Conservation (phyloP, 2,888 invertebrate species). For the Acanthacorydalis orientalis region DNA sequence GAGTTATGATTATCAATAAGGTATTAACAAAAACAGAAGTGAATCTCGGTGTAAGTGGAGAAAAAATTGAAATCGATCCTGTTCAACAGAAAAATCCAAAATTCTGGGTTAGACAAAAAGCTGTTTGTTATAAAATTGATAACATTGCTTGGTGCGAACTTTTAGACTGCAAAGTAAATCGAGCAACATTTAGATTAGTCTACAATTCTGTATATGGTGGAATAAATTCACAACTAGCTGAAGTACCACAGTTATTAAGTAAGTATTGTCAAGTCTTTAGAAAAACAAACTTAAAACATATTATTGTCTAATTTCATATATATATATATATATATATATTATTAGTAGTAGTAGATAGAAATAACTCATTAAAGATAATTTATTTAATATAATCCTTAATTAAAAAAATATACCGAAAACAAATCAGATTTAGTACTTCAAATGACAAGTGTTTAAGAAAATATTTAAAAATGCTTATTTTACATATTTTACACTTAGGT, state of each 20-base stretch:
- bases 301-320: too few species aligned
- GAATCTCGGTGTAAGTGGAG: slow-evolving; percentile 74
- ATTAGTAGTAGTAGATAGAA: too few species aligned
- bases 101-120: slow-evolving; percentile 54
- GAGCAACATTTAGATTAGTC: slow-evolving; percentile 57
- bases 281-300: too few species aligned
- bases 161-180: slow-evolving; percentile 54
- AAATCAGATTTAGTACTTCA: too few species aligned
- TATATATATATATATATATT: too few species aligned
- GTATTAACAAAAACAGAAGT: slow-evolving; percentile 69
- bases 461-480: background rate
- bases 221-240: slow-evolving; percentile 1
- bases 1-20: slow-evolving; percentile 62
- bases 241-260: slow-evolving; percentile 13
- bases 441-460: too few species aligned
- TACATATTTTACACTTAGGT: slow-evolving; percentile 10
- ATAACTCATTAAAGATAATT: too few species aligned
- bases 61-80: slow-evolving; percentile 83
- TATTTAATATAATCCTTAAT: background rate
- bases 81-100: slow-evolving; percentile 47
- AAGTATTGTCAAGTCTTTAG: background rate
- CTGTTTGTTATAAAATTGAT: slow-evolving; percentile 74
- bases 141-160: slow-evolving; percentile 76
- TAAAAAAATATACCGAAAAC: background rate
- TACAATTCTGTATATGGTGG: slow-evolving; percentile 28